A percentile compares a stretch with the other conserved stretches of the same genome.
Conservation (phyloP, 1,140 invertebrate species). For the Drosophila persimilis region DNA sequence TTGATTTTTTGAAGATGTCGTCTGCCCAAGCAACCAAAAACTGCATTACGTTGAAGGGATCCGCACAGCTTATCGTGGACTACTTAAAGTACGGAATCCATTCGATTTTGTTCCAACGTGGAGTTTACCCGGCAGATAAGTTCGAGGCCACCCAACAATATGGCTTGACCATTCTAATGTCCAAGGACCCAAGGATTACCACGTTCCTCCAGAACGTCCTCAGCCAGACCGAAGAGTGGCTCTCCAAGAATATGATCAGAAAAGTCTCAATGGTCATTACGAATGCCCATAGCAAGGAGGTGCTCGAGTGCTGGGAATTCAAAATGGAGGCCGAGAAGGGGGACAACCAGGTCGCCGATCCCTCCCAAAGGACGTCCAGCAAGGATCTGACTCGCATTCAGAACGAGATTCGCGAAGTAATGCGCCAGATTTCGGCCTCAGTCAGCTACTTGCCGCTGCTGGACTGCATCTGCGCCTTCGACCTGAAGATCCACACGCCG, state of each 20-base stretch:
- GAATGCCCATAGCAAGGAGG: conserved; percentile 95
- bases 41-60: conserved; percentile 91
- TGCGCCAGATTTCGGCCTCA: conserved; percentile 94
- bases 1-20: conserved; percentile 51
- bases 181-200: conserved; percentile 94
- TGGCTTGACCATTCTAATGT: conserved; percentile 95
- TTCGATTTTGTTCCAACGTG: conserved; percentile 98
- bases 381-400: conserved; percentile 94
- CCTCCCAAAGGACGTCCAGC: conserved; percentile 84
- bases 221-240: conserved; percentile 95
- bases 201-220: conserved; percentile 93
- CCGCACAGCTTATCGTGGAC: conserved; percentile 90
- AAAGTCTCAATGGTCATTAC: conserved; percentile 95
- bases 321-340: conserved; percentile 91
- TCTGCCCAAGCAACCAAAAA: conserved; percentile 86
- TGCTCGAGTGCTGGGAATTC: conserved; percentile 98
- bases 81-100: conserved; percentile 97
- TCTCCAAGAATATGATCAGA: conserved; percentile 91
- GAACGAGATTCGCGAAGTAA: conserved; percentile 95
- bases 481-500: conserved; percentile 92
- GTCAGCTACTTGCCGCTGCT: conserved; percentile 89
- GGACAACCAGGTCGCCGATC: conserved; percentile 83
- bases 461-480: conserved; percentile 92
- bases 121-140: conserved; percentile 96
- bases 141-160: conserved; percentile 95